Evolutionary conservation across 2,888 invertebrate genomes (phyloP), one percentile per base, ranked within the genome.

Genomic region (Tachina lurida): DNA sequence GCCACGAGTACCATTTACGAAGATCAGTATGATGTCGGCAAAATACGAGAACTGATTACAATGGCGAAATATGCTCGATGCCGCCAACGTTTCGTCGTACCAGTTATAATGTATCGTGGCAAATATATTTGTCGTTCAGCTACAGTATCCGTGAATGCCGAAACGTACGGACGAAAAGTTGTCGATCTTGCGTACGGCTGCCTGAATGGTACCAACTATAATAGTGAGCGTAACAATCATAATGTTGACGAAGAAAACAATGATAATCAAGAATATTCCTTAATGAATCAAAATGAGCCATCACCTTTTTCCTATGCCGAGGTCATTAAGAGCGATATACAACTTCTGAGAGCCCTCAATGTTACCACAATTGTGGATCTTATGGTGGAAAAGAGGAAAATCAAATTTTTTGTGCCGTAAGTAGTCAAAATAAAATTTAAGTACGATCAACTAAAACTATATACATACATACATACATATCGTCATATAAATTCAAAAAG

Each of bases 321-420:
- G 87, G 91, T 91, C 49, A 92, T 92, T 70, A 91, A 90, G 82
- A 92, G 90, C 74, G 97, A 97, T 90, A 96, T 96, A 74, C 94
- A 95, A 88, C 93, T 97, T 63, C 92, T 97, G 49, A 95, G 95
- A 91, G 93, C 94, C 22, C 94, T 96, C 47, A 95, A 95, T 89
- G 95, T 97, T 17, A 94, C 94, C 76, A 95, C 95, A 71, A 97
- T 97, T 89, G 94, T 96, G 86, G 97, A 97, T 92, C 94, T 97
- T 75, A 97, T 97, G 97, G 96, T 97, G 10, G 97, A 97, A 91
- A 96, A 96, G 90, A 96, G 96, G 89, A 97, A 97, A 93, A 95
- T 96, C 56, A 97, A 97, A 93, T 97, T 95, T 93, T 95, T 95
- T 84, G 93, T 97, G 93, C 95, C 96, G 97, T 97, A 94, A 95